Evolutionary conservation across 2,888 invertebrate genomes (phyloP).

Genomic region (Parnassius mnemosyne): DNA sequence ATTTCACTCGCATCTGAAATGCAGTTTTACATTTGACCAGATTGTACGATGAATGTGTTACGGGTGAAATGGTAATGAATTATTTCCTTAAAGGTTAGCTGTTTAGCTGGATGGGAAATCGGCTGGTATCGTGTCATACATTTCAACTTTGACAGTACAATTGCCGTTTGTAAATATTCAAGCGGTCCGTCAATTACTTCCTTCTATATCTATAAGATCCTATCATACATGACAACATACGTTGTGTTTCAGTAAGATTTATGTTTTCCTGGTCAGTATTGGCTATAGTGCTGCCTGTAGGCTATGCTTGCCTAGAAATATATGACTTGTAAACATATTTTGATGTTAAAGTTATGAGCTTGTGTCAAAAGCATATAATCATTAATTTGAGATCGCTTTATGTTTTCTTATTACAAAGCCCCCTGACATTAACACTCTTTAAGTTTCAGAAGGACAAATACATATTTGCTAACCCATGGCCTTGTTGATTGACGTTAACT

Average conservation of each 20-base stretch:
- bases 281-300: background rate
- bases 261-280: slow-evolving; percentile 8
- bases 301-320: background rate
- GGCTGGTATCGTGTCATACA: slow-evolving; percentile 25
- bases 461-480: too few relatives aligned
- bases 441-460: too few relatives aligned
- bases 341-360: background rate
- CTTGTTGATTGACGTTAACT: too few relatives aligned
- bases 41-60: slow-evolving; percentile 51
- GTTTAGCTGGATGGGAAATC: slow-evolving; percentile 21
- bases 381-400: too few relatives aligned
- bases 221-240: slow-evolving; percentile 27
- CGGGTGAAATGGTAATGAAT: slow-evolving; percentile 66
- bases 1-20: slow-evolving; percentile 52
- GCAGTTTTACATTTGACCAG: slow-evolving; percentile 46
- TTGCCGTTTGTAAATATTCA: slow-evolving; percentile 54
- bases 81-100: slow-evolving; percentile 47
- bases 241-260: slow-evolving; percentile 12
- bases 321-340: background rate
- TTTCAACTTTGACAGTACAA: slow-evolving; percentile 48
- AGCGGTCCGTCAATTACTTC: slow-evolving; percentile 52
- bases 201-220: slow-evolving; percentile 28
- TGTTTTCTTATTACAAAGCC: too few relatives aligned
- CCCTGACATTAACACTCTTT: too few relatives aligned
- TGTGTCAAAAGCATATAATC: too few relatives aligned